A percentile compares a stretch with the other conserved stretches of the same genome.
These are phyloP conservation scores for Oithona nana DNA, from an alignment of 2,888 invertebrate species.

Conservation along the genomic window DNA sequence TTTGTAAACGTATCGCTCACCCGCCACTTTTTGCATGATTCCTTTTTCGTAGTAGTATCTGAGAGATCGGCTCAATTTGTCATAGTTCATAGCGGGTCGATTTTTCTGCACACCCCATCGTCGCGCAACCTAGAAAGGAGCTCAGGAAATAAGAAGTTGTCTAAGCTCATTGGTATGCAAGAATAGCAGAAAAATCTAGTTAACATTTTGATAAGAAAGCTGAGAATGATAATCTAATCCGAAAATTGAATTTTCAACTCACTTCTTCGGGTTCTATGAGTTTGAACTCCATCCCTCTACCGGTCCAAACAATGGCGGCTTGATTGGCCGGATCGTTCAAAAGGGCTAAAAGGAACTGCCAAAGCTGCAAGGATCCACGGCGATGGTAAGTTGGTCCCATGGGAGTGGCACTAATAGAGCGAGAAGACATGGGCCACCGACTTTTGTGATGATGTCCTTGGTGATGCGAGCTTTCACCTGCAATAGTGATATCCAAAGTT, in stretches of 20 bases:
- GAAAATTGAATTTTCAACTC: neutral
- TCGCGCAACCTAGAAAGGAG: conserved; percentile 52
- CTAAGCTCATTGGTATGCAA: neutral
- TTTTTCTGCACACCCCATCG: conserved; percentile 93
- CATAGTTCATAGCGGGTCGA: conserved; percentile 92
- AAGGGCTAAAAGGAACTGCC: conserved; percentile 80
- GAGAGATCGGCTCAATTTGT: conserved; percentile 75
- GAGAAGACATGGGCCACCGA: too few species aligned
- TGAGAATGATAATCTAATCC: neutral
- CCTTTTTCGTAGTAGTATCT: conserved; percentile 96
- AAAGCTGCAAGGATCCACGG: conserved; percentile 71
- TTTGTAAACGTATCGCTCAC: conserved; percentile 88
- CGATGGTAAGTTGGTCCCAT: conserved; percentile 28
- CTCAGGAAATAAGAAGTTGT: neutral
- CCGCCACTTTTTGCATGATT: conserved; percentile 95
- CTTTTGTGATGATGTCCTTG: too few species aligned
- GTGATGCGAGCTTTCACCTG: too few species aligned
- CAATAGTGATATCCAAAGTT: too few species aligned
- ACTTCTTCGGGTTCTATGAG: conserved; percentile 87
- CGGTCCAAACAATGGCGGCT: conserved; percentile 66
- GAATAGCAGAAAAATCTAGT: neutral
- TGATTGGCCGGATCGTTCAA: conserved; percentile 27
- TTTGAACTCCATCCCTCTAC: conserved; percentile 84
- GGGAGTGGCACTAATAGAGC: too few species aligned
- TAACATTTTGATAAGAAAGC: neutral